Percentiles rank a stretch among this genome's conserved stretches.
phyloP scores from a whole-genome alignment of 2,888 invertebrate species.

The Tuberolachnus salignus region DNA sequence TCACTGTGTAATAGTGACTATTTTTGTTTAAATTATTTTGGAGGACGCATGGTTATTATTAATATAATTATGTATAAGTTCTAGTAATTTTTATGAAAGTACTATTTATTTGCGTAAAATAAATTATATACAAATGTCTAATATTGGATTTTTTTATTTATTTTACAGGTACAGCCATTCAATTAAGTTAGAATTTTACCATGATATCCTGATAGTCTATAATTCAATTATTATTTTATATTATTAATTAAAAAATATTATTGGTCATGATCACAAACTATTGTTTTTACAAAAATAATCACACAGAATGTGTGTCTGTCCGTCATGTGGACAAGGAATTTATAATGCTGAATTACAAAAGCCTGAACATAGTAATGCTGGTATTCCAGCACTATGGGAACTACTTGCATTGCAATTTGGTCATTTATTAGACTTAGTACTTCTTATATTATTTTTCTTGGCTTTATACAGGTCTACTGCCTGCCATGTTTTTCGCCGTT shows the following conservation, averaged over 20 bases:
- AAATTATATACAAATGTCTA: not conserved
- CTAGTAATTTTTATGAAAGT: no score
- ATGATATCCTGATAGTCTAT: conserved; percentile 85
- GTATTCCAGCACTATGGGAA: conserved; percentile 79
- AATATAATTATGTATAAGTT: no score
- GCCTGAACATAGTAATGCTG: conserved; percentile 89
- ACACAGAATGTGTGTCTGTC: conserved; percentile 74
- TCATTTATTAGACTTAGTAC: not conserved
- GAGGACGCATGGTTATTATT: no score
- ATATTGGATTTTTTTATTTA: conserved; percentile 58
- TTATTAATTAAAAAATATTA: not conserved
- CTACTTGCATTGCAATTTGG: conserved; percentile 68
- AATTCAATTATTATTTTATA: conserved; percentile 69
- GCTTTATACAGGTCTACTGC: no score
- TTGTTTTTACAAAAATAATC: conserved; percentile 65
- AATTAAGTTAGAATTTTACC: conserved; percentile 94
- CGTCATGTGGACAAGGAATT: conserved; percentile 75
- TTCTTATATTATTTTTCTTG: not conserved
- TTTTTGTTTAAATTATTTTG: no score
- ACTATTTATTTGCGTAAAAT: no score
- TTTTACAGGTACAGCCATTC: conserved; percentile 95
- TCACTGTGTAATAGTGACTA: no score
- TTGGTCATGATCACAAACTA: not conserved
- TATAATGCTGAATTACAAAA: conserved; percentile 79
- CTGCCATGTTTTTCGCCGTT: no score